A percentile compares a stretch with the other conserved stretches of the same genome.
Conservation (phyloP, 2,113 vertebrate species). For the Zosterops japonicus region DNA sequence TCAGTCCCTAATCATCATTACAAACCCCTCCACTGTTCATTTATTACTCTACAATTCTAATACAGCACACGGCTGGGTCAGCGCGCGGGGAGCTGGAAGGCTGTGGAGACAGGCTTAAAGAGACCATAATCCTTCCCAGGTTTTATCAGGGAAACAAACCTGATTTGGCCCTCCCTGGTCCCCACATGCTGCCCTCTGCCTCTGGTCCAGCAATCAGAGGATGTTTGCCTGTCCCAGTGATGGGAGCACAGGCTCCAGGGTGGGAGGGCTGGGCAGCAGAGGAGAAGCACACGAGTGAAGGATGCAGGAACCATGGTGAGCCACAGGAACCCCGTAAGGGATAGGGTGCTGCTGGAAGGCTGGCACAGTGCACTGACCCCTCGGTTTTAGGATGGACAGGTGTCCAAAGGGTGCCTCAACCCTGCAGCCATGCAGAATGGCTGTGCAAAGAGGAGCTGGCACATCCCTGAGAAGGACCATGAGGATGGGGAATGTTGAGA, state of each 20-base stretch:
- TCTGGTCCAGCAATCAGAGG: background rate
- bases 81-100: background rate
- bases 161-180: background rate
- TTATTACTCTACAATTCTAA: conserved; percentile 91
- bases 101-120: conserved; percentile 83
- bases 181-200: fast-evolving
- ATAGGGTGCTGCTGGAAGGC: background rate
- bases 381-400: background rate
- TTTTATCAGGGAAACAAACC: background rate
- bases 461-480: background rate
- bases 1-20: conserved; percentile 99
- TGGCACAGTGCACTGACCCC: background rate
- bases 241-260: background rate
- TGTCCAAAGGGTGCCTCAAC: background rate
- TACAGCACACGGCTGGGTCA: conserved; percentile 85
- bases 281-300: background rate
- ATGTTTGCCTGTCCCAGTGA: background rate
- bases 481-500: background rate
- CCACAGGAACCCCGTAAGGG: fast-evolving
- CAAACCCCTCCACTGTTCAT: conserved; percentile 97
- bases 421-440: background rate
- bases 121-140: conserved; percentile 59
- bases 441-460: background rate
- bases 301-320: fast-evolving
- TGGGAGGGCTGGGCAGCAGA: background rate